Conservation (phyloP, 2,797 vertebrate genomes). For the Sebastes glaucus region DNA sequence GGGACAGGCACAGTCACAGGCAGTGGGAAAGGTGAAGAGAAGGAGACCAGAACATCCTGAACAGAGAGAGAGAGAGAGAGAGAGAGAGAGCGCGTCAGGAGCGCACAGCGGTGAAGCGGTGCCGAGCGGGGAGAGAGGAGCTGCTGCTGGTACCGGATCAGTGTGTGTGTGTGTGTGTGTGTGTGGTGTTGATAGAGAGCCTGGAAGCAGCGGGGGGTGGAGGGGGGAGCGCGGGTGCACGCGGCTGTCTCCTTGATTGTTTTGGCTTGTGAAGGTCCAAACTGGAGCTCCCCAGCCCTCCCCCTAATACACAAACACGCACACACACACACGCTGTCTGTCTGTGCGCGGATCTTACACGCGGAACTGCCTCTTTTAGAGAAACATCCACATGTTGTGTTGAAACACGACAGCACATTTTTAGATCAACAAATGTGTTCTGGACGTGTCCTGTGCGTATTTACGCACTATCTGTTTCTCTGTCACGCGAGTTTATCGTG, state of each 20-base stretch:
- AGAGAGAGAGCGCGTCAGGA: constrained; percentile 28
- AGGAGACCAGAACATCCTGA: constrained; percentile 53
- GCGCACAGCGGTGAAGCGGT: constrained; percentile 26
- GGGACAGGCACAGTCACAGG: constrained; percentile 1
- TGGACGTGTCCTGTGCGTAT: background rate
- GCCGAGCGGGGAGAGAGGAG: background rate
- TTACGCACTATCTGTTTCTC: background rate
- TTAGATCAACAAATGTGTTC: background rate
- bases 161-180: no score
- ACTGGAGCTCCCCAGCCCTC: constrained; percentile 40
- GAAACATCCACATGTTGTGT: background rate
- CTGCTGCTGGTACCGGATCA: constrained; percentile 23
- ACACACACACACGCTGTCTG: background rate
- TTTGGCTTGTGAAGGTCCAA: constrained; percentile 59
- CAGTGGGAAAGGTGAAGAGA: constrained; percentile 23
- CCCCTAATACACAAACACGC: background rate
- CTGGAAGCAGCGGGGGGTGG: background rate
- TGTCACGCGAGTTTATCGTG: background rate
- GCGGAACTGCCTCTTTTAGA: background rate
- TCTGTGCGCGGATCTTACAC: background rate
- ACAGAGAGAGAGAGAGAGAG: background rate
- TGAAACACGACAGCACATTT: background rate
- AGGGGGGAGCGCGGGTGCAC: constrained; percentile 50
- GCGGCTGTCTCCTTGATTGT: constrained; percentile 67
- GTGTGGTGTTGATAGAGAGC: background rate